phyloP scores from a whole-genome alignment of 1,140 invertebrate genomes.

The Drosophila pallidifrons region DNA sequence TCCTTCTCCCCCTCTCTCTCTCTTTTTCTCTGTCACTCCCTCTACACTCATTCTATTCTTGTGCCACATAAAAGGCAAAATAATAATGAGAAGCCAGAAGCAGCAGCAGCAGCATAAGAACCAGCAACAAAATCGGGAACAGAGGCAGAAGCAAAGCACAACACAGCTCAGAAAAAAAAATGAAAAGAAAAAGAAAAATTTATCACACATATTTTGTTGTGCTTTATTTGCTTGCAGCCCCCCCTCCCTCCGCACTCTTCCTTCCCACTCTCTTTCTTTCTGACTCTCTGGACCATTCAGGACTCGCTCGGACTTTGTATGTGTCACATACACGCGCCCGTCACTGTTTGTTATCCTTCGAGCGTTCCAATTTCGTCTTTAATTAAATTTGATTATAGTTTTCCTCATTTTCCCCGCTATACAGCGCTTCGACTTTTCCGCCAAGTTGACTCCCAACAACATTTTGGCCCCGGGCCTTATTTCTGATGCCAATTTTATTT shows the following conservation, averaged over 20 bases:
- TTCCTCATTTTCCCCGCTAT: constrained; percentile 60
- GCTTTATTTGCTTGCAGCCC: constrained; percentile 45
- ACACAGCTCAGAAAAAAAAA: constrained; percentile 5
- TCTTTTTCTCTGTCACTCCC: not conserved
- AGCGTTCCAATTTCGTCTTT: constrained; percentile 78
- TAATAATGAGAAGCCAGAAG: constrained; percentile 78
- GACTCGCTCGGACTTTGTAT: constrained; percentile 24
- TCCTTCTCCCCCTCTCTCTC: not conserved
- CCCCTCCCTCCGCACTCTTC: not conserved
- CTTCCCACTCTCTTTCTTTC: not conserved
- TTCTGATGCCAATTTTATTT: constrained; percentile 21
- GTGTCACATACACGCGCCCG: constrained; percentile 30
- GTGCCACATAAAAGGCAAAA: constrained; percentile 73
- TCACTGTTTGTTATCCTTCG: constrained; percentile 38
- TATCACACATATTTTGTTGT: constrained; percentile 57
- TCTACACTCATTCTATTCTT: constrained; percentile 34
- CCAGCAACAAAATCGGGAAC: constrained; percentile 41
- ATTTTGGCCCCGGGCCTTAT: constrained; percentile 26
- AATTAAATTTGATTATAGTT: constrained; percentile 83
- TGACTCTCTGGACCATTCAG: constrained; percentile 32
- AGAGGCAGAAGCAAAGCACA: constrained; percentile 18
- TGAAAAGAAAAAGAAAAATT: constrained; percentile 32
- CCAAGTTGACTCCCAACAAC: constrained; percentile 18
- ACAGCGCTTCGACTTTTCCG: constrained; percentile 11
- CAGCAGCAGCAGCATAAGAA: constrained; percentile 47